Percentiles rank a stretch among this genome's conserved stretches.
These are phyloP conservation scores for Silurus asotus DNA, from an alignment of 2,113 vertebrate species.

Conservation along the genomic window DNA sequence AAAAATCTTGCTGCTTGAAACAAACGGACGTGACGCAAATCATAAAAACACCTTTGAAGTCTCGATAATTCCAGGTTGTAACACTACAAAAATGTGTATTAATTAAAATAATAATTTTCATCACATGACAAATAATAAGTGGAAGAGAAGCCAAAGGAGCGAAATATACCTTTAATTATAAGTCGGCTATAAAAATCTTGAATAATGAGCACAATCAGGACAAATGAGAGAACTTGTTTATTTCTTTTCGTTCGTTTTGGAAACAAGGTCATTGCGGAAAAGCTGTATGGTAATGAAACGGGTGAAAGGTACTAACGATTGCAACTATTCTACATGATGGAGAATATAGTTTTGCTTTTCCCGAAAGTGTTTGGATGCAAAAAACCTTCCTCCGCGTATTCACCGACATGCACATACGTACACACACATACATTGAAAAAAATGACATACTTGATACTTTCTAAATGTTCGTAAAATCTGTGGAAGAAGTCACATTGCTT, in stretches of 20 bases:
- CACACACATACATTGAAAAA: background rate
- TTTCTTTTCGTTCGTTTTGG: slow-evolving; percentile 2
- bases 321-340: background rate
- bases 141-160: background rate
- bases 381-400: background rate
- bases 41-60: too few relatives aligned
- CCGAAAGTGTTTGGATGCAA: slow-evolving; percentile 54
- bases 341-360: background rate
- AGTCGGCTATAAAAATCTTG: background rate
- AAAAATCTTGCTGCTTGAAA: too few relatives aligned
- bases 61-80: too few relatives aligned
- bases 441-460: background rate
- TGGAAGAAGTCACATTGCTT: background rate
- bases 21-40: too few relatives aligned
- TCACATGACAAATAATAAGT: too few relatives aligned
- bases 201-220: background rate
- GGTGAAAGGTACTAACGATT: background rate
- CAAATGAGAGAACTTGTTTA: background rate
- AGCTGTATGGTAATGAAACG: background rate
- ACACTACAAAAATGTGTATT: too few relatives aligned
- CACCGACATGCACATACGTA: background rate
- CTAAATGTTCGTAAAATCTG: background rate
- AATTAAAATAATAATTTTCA: too few relatives aligned
- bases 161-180: background rate
- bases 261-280: background rate